phyloP scores from a whole-genome alignment of 1,140 invertebrate species.

The Ruditapes philippinarum region DNA sequence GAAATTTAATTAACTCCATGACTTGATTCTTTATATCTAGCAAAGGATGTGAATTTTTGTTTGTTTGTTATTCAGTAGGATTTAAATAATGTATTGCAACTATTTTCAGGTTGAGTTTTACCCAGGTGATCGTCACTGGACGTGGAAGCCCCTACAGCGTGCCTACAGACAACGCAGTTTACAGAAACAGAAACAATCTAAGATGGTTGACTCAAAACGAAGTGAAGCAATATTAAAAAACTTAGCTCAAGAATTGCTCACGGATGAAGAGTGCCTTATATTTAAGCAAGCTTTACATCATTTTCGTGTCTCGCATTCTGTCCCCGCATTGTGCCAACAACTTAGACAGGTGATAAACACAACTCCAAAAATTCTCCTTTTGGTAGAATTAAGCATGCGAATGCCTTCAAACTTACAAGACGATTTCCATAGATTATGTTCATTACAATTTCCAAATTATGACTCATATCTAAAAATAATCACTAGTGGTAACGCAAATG shows the following conservation, averaged over 20 bases:
- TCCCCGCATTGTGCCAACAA: slow-evolving; percentile 77
- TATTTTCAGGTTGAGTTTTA: slow-evolving; percentile 53
- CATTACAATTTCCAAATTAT: slow-evolving; percentile 80
- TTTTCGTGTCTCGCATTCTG: slow-evolving; percentile 78
- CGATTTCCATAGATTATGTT: slow-evolving; percentile 81
- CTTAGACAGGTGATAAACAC: slow-evolving; percentile 78
- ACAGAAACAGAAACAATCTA: not conserved
- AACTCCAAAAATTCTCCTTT: slow-evolving; percentile 80
- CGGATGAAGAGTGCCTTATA: slow-evolving; percentile 73
- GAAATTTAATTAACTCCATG: not conserved
- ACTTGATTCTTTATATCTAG: too few species aligned
- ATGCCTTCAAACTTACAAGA: slow-evolving; percentile 75
- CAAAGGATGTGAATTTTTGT: too few species aligned
- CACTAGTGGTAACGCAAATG: slow-evolving; percentile 69
- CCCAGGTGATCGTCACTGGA: slow-evolving; percentile 23
- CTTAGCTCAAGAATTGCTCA: slow-evolving; percentile 78
- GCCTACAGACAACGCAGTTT: slow-evolving; percentile 1
- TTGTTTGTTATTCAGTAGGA: too few species aligned
- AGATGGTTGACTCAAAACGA: slow-evolving; percentile 69
- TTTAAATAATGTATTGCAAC: slow-evolving; percentile 27
- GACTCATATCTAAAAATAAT: slow-evolving; percentile 76
- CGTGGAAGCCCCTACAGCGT: slow-evolving; percentile 49
- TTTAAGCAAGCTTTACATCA: slow-evolving; percentile 80
- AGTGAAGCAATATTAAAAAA: slow-evolving; percentile 77
- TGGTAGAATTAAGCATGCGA: slow-evolving; percentile 79